phyloP scores from a whole-genome alignment of 35 echinoderm and acorn worm species.

The Eucidaris tribuloides region DNA sequence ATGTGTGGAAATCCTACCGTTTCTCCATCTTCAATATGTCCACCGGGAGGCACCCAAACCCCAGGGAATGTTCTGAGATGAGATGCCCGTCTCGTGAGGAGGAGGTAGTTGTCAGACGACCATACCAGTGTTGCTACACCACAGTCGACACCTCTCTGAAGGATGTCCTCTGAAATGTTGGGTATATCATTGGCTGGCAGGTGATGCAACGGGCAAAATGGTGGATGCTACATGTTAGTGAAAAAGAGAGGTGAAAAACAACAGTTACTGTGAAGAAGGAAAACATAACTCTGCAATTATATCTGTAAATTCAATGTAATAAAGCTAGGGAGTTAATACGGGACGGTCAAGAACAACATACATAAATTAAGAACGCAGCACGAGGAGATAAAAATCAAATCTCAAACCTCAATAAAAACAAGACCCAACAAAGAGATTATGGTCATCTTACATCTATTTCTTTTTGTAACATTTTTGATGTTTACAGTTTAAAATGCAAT shows the following conservation, averaged over 20 bases:
- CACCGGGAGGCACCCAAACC: slow-evolving; percentile 75
- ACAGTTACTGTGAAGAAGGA: too few species aligned
- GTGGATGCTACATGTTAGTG: slow-evolving; percentile 46
- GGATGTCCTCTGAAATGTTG: slow-evolving; percentile 27
- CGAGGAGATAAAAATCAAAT: too few species aligned
- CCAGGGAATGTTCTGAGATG: slow-evolving; percentile 60
- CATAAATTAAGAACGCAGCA: too few species aligned
- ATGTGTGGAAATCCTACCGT: slow-evolving; percentile 5
- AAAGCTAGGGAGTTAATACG: too few species aligned
- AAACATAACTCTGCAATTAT: too few species aligned
- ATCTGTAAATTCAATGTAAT: too few species aligned
- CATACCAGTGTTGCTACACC: slow-evolving; percentile 60
- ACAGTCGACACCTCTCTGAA: slow-evolving; percentile 60
- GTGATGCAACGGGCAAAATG: slow-evolving; percentile 61
- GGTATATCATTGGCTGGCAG: not conserved
- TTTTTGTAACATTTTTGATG: too few species aligned
- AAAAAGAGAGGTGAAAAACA: not conserved
- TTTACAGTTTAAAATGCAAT: too few species aligned
- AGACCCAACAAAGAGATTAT: too few species aligned
- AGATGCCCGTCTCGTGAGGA: slow-evolving; percentile 63
- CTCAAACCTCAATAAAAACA: too few species aligned
- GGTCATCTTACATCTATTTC: too few species aligned
- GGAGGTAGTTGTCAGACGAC: slow-evolving; percentile 46
- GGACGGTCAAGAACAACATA: too few species aligned
- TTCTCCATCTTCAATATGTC: slow-evolving; percentile 62